Evolutionary conservation across 2,888 invertebrate genomes (phyloP).

Genomic region (Mythimna impura): DNA sequence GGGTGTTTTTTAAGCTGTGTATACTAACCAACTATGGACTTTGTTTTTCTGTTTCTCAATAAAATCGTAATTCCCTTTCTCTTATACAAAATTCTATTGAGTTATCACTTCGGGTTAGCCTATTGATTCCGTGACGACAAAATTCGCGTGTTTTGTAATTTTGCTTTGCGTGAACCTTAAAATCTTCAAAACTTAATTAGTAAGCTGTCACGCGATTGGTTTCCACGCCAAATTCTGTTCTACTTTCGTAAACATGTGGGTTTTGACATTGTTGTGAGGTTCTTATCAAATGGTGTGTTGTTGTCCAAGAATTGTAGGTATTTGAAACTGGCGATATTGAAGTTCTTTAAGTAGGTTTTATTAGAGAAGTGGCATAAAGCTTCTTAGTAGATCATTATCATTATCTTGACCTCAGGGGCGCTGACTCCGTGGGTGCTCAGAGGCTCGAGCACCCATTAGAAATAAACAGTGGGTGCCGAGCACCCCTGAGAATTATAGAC

Average conservation of each 20-base stretch:
- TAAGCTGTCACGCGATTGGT: constrained; percentile 57
- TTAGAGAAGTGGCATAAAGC: too few species aligned
- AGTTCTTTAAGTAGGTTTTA: not conserved
- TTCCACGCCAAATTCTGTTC: constrained; percentile 38
- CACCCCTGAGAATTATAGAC: too few species aligned
- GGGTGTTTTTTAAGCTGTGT: not conserved
- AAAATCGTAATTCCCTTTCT: not conserved
- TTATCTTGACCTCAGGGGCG: too few species aligned
- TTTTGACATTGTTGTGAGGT: constrained; percentile 25
- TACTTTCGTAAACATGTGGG: constrained; percentile 30
- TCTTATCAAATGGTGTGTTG: not conserved
- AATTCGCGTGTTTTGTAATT: constrained; percentile 53
- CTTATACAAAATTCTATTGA: not conserved
- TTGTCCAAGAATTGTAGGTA: too few species aligned
- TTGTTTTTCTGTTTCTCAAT: not conserved
- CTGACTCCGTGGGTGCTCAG: too few species aligned
- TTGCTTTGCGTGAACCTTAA: constrained; percentile 58
- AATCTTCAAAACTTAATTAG: constrained; percentile 64
- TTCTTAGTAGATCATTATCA: not conserved
- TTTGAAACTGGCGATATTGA: not conserved
- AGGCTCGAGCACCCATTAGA: too few species aligned
- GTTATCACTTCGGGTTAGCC: constrained; percentile 13
- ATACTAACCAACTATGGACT: not conserved
- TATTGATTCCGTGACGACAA: constrained; percentile 48
- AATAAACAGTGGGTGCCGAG: too few species aligned